phyloP scores from a whole-genome alignment of 2,888 invertebrate genomes.

The Globia sparganii region DNA sequence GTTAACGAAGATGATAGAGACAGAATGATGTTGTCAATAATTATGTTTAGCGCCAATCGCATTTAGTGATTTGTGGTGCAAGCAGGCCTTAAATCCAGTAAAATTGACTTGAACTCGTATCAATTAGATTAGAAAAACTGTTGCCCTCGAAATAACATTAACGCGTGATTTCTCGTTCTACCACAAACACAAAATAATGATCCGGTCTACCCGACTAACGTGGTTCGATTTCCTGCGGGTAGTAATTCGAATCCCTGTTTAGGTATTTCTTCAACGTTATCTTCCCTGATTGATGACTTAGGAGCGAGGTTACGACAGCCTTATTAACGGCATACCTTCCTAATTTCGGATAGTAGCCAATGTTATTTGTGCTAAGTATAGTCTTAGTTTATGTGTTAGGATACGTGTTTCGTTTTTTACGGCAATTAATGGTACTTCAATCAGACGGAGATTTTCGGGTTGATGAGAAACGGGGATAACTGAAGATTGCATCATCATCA shows the following conservation, averaged over 20 bases:
- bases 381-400: slow-evolving; percentile 9
- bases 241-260: slow-evolving; percentile 59
- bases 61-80: background rate
- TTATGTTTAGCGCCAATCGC: background rate
- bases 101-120: too few species aligned
- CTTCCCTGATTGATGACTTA: slow-evolving; percentile 62
- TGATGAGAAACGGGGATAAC: background rate
- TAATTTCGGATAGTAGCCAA: slow-evolving; percentile 39
- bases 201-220: slow-evolving; percentile 18
- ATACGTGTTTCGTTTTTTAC: slow-evolving; percentile 8
- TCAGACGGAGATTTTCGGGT: slow-evolving; percentile 9
- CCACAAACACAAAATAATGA: slow-evolving; percentile 41
- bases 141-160: background rate
- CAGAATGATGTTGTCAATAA: background rate
- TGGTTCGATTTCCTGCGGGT: slow-evolving; percentile 42
- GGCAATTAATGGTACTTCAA: background rate
- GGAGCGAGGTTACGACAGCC: slow-evolving; percentile 33
- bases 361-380: slow-evolving; percentile 25
- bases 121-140: background rate
- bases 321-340: slow-evolving; percentile 52
- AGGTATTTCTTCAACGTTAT: slow-evolving; percentile 53
- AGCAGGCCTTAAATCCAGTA: too few species aligned
- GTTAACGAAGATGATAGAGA: background rate
- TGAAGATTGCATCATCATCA: background rate
- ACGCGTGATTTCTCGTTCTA: slow-evolving; percentile 19